Evolutionary conservation across 1,140 invertebrate genomes (phyloP).

Genomic region (Drosophila arawakana): DNA sequence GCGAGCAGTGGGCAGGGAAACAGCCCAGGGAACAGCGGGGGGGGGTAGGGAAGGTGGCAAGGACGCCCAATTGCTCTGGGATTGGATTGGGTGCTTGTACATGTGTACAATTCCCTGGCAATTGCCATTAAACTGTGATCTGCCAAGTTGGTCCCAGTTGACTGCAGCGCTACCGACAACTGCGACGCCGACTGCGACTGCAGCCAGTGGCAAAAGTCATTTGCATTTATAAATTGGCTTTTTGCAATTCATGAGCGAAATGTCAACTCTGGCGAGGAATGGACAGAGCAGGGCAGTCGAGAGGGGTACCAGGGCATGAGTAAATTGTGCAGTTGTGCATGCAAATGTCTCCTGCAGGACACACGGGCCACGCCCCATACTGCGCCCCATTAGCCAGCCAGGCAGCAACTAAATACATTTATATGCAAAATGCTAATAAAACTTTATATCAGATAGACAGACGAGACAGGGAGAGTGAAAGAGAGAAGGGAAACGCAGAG

Average conservation of each 20-base stretch:
- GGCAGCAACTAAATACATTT: conserved; percentile 56
- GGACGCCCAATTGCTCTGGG: conserved; percentile 46
- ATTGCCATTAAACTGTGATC: conserved; percentile 19
- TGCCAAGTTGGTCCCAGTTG: conserved; percentile 10
- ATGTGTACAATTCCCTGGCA: conserved; percentile 29
- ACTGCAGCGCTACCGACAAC: not conserved
- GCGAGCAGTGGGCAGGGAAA: not conserved
- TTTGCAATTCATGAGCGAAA: conserved; percentile 81
- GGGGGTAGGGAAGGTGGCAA: not conserved
- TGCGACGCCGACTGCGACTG: conserved; percentile 12
- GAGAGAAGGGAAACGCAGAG: not conserved
- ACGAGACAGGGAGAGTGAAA: not conserved
- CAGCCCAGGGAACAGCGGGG: not conserved
- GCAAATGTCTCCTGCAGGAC: conserved; percentile 74
- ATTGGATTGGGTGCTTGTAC: conserved; percentile 25
- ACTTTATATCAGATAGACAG: conserved; percentile 28
- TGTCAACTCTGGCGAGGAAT: conserved; percentile 34
- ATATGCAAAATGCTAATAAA: conserved; percentile 63
- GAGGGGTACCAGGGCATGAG: conserved; percentile 53
- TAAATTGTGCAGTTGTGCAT: conserved; percentile 75
- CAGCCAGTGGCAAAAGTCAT: conserved; percentile 71
- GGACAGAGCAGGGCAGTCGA: conserved; percentile 12
- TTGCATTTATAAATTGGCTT: conserved; percentile 83
- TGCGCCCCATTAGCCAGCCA: conserved; percentile 41
- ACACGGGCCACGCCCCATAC: conserved; percentile 1